Percentiles rank a stretch among this genome's conserved stretches.
These are phyloP conservation scores for Caenorhabditis parvicauda DNA, from an alignment of 2,888 invertebrate species.

Conservation along the genomic window DNA sequence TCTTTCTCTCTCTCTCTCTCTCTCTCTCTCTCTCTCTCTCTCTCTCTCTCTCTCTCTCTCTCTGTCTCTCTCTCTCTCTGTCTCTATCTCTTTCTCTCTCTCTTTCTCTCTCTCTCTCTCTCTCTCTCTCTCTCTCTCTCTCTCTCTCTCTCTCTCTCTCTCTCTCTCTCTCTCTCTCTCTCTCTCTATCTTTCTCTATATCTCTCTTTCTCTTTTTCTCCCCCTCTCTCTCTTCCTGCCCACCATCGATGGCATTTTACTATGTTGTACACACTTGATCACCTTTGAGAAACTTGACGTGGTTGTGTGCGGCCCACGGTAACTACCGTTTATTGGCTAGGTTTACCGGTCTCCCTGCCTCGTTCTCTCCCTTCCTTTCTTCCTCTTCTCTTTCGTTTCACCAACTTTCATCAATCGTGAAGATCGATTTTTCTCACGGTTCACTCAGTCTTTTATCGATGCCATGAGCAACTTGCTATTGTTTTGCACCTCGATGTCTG, in stretches of 20 bases:
- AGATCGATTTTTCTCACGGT: slow-evolving; percentile 10
- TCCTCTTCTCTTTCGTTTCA: slow-evolving; percentile 1
- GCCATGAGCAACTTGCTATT: too few relatives aligned
- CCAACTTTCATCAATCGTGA: too few relatives aligned
- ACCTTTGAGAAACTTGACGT: not conserved
- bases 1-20: slow-evolving; percentile 7
- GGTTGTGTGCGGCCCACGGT: slow-evolving; percentile 1
- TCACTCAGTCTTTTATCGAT: slow-evolving; percentile 14
- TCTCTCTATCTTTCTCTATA: not conserved
- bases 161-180: not conserved
- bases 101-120: not conserved
- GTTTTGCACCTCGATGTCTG: too few relatives aligned
- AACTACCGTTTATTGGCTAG: not conserved
- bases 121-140: not conserved
- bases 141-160: not conserved
- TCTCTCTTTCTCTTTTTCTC: not conserved
- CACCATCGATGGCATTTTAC: slow-evolving; percentile 19
- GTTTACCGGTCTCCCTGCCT: not conserved
- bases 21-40: slow-evolving; percentile 3
- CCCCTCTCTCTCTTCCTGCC: not conserved
- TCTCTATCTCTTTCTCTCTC: slow-evolving; percentile 37
- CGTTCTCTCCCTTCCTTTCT: not conserved
- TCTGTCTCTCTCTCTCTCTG: slow-evolving; percentile 6
- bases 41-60: slow-evolving; percentile 2
- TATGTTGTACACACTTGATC: too few relatives aligned